Conservation (phyloP, 2,113 vertebrate species). For the Cranoglanis bouderius region DNA sequence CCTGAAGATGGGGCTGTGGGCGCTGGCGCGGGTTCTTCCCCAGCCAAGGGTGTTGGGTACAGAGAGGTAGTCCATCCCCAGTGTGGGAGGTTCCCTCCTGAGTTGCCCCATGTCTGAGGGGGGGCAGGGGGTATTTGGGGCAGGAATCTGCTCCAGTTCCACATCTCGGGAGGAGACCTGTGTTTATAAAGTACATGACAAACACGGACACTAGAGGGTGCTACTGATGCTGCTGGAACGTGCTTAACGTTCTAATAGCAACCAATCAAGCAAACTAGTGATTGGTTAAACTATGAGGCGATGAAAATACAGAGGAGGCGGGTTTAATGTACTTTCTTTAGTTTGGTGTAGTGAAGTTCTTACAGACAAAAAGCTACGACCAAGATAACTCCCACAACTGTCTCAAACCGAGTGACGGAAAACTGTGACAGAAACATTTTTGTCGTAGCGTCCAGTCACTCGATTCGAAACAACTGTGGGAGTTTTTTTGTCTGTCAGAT, state of each 20-base stretch:
- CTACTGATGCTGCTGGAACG: neutral
- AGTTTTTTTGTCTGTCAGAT: neutral
- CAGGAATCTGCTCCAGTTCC: slow-evolving; percentile 75
- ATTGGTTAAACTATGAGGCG: neutral
- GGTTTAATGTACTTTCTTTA: neutral
- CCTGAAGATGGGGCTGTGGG: slow-evolving; percentile 91
- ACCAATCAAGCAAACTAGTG: neutral
- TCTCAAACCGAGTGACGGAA: neutral
- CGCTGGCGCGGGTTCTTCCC: slow-evolving; percentile 85
- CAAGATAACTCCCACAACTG: neutral
- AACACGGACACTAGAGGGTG: neutral
- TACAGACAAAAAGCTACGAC: neutral
- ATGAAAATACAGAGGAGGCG: neutral
- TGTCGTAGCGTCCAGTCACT: neutral
- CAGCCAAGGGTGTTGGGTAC: slow-evolving; percentile 87
- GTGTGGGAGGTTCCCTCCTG: slow-evolving; percentile 66
- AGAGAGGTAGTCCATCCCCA: slow-evolving; percentile 89
- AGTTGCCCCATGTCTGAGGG: slow-evolving; percentile 68
- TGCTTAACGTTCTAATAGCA: neutral
- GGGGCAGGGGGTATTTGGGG: slow-evolving; percentile 61
- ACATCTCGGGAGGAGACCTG: slow-evolving; percentile 74
- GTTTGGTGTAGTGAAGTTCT: neutral
- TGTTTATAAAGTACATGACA: neutral
- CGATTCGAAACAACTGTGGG: no score
- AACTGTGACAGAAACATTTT: neutral